A percentile compares a stretch with the other conserved stretches of the same genome.
These are phyloP conservation scores for Lepidochrysops patricia DNA, from an alignment of 2,888 invertebrate genomes.

Conservation along the genomic window DNA sequence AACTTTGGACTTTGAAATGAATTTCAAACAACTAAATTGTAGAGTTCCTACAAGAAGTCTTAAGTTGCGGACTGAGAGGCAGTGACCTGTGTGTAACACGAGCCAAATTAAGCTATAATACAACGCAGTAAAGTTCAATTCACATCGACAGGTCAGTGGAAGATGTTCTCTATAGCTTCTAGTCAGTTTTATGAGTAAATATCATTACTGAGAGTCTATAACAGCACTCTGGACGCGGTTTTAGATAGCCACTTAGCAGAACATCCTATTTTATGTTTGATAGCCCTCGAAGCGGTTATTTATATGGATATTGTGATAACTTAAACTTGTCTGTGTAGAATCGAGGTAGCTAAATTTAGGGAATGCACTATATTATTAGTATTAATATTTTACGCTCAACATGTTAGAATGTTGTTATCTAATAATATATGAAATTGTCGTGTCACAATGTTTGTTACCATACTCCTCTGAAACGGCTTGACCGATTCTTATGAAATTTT, in stretches of 20 bases:
- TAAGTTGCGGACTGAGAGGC: slow-evolving; percentile 29
- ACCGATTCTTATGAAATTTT: too few relatives aligned
- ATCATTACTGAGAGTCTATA: slow-evolving; percentile 60
- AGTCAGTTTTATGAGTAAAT: slow-evolving; percentile 44
- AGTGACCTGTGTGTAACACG: slow-evolving; percentile 8
- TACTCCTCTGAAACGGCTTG: too few relatives aligned
- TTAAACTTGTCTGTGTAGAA: too few relatives aligned
- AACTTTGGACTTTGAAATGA: slow-evolving; percentile 50
- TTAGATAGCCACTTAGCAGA: slow-evolving; percentile 50
- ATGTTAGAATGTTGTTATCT: too few relatives aligned
- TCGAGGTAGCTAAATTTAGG: too few relatives aligned
- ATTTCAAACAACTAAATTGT: slow-evolving; percentile 58
- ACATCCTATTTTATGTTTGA: slow-evolving; percentile 30
- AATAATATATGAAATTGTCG: too few relatives aligned
- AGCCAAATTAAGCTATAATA: slow-evolving; percentile 21
- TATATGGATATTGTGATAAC: slow-evolving; percentile 13
- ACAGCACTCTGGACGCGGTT: slow-evolving; percentile 42
- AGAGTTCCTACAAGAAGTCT: slow-evolving; percentile 50
- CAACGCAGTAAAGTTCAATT: slow-evolving; percentile 4
- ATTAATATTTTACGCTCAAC: too few relatives aligned
- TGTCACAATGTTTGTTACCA: too few relatives aligned
- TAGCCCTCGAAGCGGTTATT: slow-evolving; percentile 21
- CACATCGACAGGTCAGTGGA: slow-evolving; percentile 4
- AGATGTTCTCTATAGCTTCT: slow-evolving; percentile 30
- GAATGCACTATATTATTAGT: too few relatives aligned